phyloP scores from a whole-genome alignment of 2,797 vertebrate species.

The Lithobates pipiens region DNA sequence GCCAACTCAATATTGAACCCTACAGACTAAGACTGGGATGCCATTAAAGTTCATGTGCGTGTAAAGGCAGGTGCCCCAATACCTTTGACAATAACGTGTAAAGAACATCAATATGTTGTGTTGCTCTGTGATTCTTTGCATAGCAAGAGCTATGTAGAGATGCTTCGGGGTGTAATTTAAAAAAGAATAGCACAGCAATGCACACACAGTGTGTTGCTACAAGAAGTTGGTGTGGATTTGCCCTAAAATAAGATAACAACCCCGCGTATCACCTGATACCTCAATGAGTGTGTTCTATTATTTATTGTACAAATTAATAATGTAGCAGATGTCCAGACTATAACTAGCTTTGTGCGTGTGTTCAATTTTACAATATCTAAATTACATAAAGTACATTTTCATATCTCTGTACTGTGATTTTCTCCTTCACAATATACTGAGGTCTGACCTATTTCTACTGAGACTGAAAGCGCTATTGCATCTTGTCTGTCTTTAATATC shows the following conservation, averaged over 20 bases:
- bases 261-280: background rate
- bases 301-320: background rate
- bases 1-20: too few species aligned
- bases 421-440: constrained; percentile 30
- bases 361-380: background rate
- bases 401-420: constrained; percentile 21
- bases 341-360: background rate
- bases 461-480: constrained; percentile 27
- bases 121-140: too few species aligned
- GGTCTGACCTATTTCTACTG: constrained; percentile 43
- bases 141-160: too few species aligned
- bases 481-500: constrained; percentile 46
- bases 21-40: too few species aligned
- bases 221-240: too few species aligned
- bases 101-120: too few species aligned
- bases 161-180: too few species aligned
- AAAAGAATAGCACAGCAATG: too few species aligned
- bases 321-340: background rate
- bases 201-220: too few species aligned
- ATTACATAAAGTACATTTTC: constrained; percentile 5
- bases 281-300: background rate
- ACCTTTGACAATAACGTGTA: too few species aligned
- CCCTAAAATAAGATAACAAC: background rate
- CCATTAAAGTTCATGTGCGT: too few species aligned
- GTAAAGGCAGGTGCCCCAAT: too few species aligned